Evolutionary conservation across 2,888 invertebrate species (phyloP), one percentile per base, ranked within the genome.

Genomic region (Eupithecia subfuscata): DNA sequence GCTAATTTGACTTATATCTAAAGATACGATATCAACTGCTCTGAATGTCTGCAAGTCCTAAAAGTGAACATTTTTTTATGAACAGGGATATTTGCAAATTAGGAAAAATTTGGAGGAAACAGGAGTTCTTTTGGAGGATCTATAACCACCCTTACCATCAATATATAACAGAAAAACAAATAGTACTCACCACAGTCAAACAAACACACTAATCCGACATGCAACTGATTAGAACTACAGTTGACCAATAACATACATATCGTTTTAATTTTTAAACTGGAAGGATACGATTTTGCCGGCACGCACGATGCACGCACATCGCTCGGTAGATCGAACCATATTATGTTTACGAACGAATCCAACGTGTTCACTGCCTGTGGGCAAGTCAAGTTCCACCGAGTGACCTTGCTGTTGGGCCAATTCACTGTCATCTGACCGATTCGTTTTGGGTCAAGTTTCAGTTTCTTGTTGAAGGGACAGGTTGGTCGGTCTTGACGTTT

Each of bases 391-490:
- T 76, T 75, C 56, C 52, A 34, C 73, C 65, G 71, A 64, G 63
- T 63, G 78, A 70, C 78, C 76, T 78, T 75, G 78, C 22, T 56
- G 75, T 52, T 76, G 75, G 69, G 76, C 75, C 76, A 76, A 76
- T 78, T 76, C 76, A 69, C 69, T 76, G 70, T 70, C 74, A 76
- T 74, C 65, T 75, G 76, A 76, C 72, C 76, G 71, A 74, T 74
- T 76, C 67, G 65, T 74, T 72, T 72, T 76, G 75, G 75, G 74
- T 78, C 78, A 78, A 75, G 75, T 78, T 73, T 77, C 69, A 74
- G 71, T 74, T 65, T 75, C 67, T 75, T 60, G 70, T 72, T 72
- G 74, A 70, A 70, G 75, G 63, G 52, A 64, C 73, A 70, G 69
- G 64, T 68, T 68, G 68, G 22, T 64, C 9, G 64, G 64, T 25